phyloP scores from a whole-genome alignment of 2,888 invertebrate species.

The Drosophila paracracens region DNA sequence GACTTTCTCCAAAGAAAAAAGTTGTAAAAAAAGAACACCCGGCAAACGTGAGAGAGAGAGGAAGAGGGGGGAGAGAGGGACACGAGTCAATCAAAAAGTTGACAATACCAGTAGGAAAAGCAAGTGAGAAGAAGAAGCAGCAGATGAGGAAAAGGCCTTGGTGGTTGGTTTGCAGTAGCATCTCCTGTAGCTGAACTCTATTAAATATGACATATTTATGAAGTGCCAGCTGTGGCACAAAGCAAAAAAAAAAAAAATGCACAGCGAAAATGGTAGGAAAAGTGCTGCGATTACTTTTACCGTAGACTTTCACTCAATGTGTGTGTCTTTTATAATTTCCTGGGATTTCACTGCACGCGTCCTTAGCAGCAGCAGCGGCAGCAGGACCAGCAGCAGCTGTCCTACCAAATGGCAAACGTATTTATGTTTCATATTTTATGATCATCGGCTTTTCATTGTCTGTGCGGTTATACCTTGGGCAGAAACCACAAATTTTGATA shows the following conservation, averaged over 20 bases:
- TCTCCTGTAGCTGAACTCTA: constrained; percentile 67
- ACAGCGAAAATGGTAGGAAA: constrained; percentile 49
- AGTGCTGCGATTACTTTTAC: constrained; percentile 57
- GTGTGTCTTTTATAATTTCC: constrained; percentile 38
- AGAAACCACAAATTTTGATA: constrained; percentile 15
- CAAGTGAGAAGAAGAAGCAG: constrained; percentile 57
- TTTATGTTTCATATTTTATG: constrained; percentile 76
- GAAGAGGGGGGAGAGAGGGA: constrained; percentile 19
- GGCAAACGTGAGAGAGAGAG: constrained; percentile 15
- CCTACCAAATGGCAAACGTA: constrained; percentile 62
- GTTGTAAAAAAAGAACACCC: constrained; percentile 58
- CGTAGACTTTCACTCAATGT: constrained; percentile 6
- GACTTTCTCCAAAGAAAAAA: constrained; percentile 48
- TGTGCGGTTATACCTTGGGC: constrained; percentile 44
- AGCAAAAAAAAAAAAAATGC: constrained; percentile 37
- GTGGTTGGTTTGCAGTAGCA: constrained; percentile 58
- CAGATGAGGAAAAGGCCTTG: constrained; percentile 30
- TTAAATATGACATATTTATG: constrained; percentile 83
- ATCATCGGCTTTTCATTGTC: constrained; percentile 63
- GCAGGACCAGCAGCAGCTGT: constrained; percentile 39
- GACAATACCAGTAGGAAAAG: constrained; percentile 30
- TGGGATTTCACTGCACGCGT: constrained; percentile 55
- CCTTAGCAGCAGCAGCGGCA: constrained; percentile 17
- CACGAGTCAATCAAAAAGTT: constrained; percentile 69
- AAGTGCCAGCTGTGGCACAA: constrained; percentile 76